These are phyloP conservation scores for Kobus ellipsiprymnus DNA, from an alignment of 2,113 vertebrate genomes.

Conservation along the genomic window DNA sequence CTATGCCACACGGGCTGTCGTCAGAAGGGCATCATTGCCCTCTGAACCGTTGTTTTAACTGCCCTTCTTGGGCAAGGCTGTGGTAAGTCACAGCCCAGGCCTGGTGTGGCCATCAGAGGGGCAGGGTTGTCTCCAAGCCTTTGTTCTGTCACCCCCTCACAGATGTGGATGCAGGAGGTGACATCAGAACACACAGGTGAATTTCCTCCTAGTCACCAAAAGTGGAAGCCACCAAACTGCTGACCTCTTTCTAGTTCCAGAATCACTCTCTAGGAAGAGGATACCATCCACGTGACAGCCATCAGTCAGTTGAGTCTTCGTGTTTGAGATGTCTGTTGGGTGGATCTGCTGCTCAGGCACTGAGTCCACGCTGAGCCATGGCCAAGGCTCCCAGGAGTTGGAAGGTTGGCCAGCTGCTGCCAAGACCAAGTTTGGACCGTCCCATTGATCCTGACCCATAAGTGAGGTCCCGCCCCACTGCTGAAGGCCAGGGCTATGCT, in stretches of 20 bases:
- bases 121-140: not conserved
- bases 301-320: not conserved
- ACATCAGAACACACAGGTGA: not conserved
- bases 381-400: conserved; percentile 22
- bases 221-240: not conserved
- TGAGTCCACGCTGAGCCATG: not conserved
- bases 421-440: not conserved
- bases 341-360: not conserved
- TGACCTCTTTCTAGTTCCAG: not conserved
- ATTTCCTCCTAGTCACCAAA: not conserved
- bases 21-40: not conserved
- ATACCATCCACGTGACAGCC: not conserved
- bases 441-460: not conserved
- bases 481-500: not conserved
- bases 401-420: not conserved
- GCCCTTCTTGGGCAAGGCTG: not conserved
- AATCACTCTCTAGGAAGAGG: conserved; percentile 25
- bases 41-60: not conserved
- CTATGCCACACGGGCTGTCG: not conserved
- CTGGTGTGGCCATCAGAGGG: not conserved
- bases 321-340: not conserved
- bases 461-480: not conserved
- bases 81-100: not conserved
- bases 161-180: not conserved
- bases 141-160: not conserved